Percentiles rank a stretch among this genome's conserved stretches.
Evolutionary conservation across 2,797 vertebrate genomes (phyloP).

Genomic region (Xenopus petersii): DNA sequence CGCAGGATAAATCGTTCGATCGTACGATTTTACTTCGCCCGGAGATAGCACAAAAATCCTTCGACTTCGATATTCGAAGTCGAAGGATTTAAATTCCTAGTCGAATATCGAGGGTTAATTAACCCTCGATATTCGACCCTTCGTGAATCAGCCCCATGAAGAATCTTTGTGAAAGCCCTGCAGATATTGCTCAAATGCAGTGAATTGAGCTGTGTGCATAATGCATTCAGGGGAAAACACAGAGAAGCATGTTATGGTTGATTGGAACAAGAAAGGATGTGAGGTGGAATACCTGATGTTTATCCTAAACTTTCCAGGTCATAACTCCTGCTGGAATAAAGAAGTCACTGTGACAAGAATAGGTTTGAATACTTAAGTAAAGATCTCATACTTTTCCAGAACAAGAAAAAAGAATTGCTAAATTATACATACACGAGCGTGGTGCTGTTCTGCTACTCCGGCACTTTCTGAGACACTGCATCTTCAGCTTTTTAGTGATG

Average conservation of each 20-base stretch:
- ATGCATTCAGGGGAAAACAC: conserved; percentile 9
- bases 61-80: too few species aligned
- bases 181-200: too few species aligned
- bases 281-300: conserved; percentile 20
- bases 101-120: too few species aligned
- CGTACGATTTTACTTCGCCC: too few species aligned
- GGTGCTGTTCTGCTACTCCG: conserved; percentile 26
- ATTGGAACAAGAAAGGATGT: conserved; percentile 18
- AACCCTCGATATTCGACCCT: too few species aligned
- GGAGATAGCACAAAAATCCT: too few species aligned
- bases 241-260: conserved; percentile 29
- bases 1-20: too few species aligned
- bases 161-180: too few species aligned
- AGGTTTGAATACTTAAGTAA: conserved; percentile 13
- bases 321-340: conserved; percentile 35
- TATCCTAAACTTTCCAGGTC: conserved; percentile 39
- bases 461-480: conserved; percentile 40
- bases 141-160: too few species aligned
- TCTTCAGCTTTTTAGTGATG: conserved; percentile 36
- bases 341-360: conserved; percentile 39
- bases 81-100: too few species aligned
- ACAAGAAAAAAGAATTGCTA: conserved; percentile 29
- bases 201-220: background rate
- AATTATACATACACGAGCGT: conserved; percentile 41
- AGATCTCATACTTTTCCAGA: conserved; percentile 30